phyloP scores from a whole-genome alignment of 2,113 vertebrate genomes.

The Crotalus tigris region DNA sequence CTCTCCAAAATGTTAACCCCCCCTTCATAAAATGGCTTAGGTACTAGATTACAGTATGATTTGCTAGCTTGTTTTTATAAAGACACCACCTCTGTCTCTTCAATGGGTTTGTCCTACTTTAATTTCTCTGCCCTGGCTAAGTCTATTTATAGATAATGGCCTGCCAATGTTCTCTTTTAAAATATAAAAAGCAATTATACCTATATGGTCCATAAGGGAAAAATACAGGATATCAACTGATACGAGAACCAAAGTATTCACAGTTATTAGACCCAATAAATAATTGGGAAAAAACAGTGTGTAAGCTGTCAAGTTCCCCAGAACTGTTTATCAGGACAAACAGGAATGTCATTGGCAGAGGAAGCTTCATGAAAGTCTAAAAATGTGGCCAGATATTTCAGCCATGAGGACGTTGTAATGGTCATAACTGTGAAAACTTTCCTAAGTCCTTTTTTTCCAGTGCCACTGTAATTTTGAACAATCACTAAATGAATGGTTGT shows the following conservation, averaged over 20 bases:
- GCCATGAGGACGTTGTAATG: neutral
- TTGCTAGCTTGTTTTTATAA: neutral
- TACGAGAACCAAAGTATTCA: neutral
- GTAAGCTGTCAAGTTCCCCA: neutral
- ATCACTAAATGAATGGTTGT: neutral
- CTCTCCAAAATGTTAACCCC: neutral
- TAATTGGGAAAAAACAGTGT: neutral
- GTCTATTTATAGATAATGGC: neutral
- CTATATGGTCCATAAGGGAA: neutral
- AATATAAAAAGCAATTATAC: neutral
- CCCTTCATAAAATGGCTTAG: neutral
- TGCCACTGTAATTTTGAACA: too few relatives aligned
- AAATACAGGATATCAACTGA: neutral
- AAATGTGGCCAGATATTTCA: neutral
- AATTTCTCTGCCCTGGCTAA: neutral
- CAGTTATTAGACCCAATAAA: neutral
- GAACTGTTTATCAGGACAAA: neutral
- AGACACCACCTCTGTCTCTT: neutral
- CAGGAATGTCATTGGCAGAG: neutral
- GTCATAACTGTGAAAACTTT: too few relatives aligned
- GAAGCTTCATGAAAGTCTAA: neutral
- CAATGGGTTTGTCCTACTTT: neutral
- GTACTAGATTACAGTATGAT: neutral
- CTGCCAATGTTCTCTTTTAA: neutral
- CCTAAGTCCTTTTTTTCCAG: too few relatives aligned